Base-by-base conservation (phyloP, 2,797 vertebrate genomes). In the Micromesistius poutassou region DNA sequence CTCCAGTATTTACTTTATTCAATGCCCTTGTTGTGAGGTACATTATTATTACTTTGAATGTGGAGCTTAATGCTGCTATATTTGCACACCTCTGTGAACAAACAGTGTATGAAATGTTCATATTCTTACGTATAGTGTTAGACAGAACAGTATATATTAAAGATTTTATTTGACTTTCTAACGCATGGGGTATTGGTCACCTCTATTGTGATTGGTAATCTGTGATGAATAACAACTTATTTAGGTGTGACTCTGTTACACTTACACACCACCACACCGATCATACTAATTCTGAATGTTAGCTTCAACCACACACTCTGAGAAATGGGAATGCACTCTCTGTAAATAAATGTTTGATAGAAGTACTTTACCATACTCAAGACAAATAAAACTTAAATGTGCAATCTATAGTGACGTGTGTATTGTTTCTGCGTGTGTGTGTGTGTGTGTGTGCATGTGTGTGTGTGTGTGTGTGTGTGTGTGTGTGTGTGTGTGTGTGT, bases 41-140 rank as follows among this genome's bases (percentile, higher is more conserved):
- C 88, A 81, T 40, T 70, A 68, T 12, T 68, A 68, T 68, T 79
- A 88, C 88, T 89, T 87, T 76, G 79, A 86, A 78, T 86, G 84
- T 87, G 79, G 86, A 91, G 78, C 86, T 78, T 85, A 83, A 90
- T 79, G 88, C 90, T 90, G 90, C 91, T 92, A 88, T 82, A 30
- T 91, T 92, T 92, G 91, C 90, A 91, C 91, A 91, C 25, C 62
- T 86, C 84, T 84, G 76, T 87, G 89, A 91, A 88, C 91, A 92
- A 92, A 77, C 71, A 62, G 33, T 68, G 76, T 62, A 73, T 77
- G 28, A 66, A 66, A 89, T 55, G 31, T 42, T 79, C 46, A 40
- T 66, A 81, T 86, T 90, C 89, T 92, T 91, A n/a, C n/a, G 90
- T 90, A 92, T 91, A 89, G 86, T 86, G 87, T 76, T 89, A 77